These are phyloP conservation scores for Hydrolagus affinis DNA, from an alignment of 2,113 vertebrate species.

Conservation along the genomic window DNA sequence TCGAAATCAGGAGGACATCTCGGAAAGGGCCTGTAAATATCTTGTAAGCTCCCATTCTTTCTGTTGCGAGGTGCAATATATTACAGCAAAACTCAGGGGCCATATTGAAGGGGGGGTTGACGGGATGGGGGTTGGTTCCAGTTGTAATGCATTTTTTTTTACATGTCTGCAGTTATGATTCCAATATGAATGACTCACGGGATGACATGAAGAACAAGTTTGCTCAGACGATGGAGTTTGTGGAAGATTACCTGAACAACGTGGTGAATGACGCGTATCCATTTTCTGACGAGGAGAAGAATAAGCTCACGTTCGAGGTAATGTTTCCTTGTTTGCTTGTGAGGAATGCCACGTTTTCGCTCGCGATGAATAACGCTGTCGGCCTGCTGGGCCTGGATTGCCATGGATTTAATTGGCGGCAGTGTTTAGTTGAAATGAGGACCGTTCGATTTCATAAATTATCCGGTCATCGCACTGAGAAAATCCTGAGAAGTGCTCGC, in stretches of 20 bases:
- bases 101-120: background rate
- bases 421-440: background rate
- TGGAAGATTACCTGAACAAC: conserved; percentile 94
- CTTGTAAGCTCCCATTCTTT: background rate
- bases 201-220: conserved; percentile 98
- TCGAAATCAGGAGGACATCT: background rate
- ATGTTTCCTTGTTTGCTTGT: background rate
- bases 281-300: conserved; percentile 91
- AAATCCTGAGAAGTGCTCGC: too few relatives aligned
- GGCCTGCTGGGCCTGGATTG: background rate
- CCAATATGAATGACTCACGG: conserved; percentile 81
- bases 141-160: background rate
- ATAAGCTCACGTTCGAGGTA: conserved; percentile 95
- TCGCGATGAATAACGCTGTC: background rate
- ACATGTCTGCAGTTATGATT: conserved; percentile 69
- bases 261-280: conserved; percentile 84
- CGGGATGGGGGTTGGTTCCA: background rate
- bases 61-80: too few relatives aligned
- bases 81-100: background rate
- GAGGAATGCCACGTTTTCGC: background rate
- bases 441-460: conserved; percentile 4
- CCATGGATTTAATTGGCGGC: background rate
- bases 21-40: background rate
- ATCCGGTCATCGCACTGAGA: background rate
- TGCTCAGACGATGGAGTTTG: conserved; percentile 87